Percentiles rank a stretch among this genome's conserved stretches.
Evolutionary conservation across 2,888 invertebrate genomes (phyloP).

Genomic region (Iphiclides podalirius): DNA sequence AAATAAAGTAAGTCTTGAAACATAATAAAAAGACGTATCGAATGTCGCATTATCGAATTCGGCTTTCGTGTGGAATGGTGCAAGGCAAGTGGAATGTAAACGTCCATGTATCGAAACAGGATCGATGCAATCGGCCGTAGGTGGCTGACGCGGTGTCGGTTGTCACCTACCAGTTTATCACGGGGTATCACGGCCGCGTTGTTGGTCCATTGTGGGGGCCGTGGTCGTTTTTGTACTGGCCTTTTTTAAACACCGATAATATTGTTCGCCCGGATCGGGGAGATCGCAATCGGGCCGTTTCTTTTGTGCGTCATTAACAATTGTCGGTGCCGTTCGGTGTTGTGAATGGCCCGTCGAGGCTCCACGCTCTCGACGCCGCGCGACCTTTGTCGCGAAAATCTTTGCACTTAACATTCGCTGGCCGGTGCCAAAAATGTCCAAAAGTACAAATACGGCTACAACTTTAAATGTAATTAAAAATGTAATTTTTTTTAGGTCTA

Average conservation of each 20-base stretch:
- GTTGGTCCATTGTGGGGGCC: conserved; percentile 48
- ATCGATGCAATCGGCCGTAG: conserved; percentile 34
- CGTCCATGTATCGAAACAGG: conserved; percentile 25
- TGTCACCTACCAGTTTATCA: conserved; percentile 29
- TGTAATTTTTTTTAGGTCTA: no score
- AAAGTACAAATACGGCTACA: no score
- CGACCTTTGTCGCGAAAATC: not conserved
- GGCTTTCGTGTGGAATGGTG: conserved; percentile 29
- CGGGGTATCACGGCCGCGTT: conserved; percentile 36
- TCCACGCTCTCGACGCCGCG: conserved; percentile 2
- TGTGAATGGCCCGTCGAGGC: conserved; percentile 23
- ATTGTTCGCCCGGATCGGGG: conserved; percentile 56
- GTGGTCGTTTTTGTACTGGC: conserved; percentile 44
- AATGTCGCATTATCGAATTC: conserved; percentile 36
- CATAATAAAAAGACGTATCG: conserved; percentile 6
- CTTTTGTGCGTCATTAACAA: conserved; percentile 39
- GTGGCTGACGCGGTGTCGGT: conserved; percentile 31
- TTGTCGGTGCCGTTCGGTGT: conserved; percentile 28
- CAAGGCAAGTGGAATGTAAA: conserved; percentile 33
- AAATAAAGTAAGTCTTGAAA: conserved; percentile 25
- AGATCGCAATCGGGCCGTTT: conserved; percentile 49
- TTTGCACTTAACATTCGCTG: not conserved
- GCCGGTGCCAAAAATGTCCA: no score
- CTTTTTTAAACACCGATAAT: conserved; percentile 56
- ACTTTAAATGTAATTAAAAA: no score